Conservation (phyloP, 2,113 vertebrate species). For the Mus musculus region DNA sequence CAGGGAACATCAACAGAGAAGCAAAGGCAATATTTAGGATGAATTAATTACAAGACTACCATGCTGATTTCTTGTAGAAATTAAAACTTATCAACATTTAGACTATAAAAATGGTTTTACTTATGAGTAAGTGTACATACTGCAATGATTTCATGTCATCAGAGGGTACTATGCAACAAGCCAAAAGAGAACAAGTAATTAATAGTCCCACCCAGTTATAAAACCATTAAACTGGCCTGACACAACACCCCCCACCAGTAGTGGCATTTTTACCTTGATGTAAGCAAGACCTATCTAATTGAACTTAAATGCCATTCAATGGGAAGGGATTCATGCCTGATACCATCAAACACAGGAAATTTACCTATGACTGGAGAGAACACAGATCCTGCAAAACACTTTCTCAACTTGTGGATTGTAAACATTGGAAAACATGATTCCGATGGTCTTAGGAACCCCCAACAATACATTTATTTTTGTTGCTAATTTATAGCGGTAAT, state of each 20-base stretch:
- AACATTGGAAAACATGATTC: neutral
- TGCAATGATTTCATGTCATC: neutral
- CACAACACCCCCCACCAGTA: too few relatives aligned
- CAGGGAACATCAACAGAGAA: neutral
- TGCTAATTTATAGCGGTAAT: neutral
- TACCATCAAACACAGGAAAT: neutral
- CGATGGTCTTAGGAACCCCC: neutral
- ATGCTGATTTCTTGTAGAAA: neutral
- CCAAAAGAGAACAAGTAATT: neutral
- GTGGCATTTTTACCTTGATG: neutral
- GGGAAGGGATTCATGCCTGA: neutral
- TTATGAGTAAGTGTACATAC: too few relatives aligned
- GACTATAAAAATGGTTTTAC: neutral
- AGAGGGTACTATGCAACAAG: neutral
- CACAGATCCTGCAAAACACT: neutral
- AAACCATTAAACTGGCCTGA: neutral
- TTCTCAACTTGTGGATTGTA: neutral
- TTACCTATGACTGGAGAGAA: neutral
- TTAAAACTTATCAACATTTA: neutral
- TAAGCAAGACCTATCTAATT: neutral
- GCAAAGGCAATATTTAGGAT: neutral
- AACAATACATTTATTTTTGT: neutral
- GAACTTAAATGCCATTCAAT: neutral
- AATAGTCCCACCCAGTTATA: neutral
- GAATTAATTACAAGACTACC: neutral